Conservation (phyloP, 1,140 invertebrate species). For the Delia radicum region DNA sequence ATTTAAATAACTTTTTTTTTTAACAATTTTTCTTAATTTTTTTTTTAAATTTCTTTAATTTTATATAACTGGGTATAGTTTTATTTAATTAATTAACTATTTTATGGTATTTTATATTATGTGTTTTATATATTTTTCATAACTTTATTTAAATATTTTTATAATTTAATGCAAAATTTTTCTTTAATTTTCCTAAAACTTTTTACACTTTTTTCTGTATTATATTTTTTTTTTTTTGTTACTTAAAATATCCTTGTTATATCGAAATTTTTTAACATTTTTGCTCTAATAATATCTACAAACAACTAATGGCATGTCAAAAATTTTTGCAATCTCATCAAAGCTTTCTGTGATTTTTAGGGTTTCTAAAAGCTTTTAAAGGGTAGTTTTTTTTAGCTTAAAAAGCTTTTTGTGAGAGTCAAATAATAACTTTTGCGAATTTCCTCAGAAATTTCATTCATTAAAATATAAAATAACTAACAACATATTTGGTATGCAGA, state of each 20-base stretch:
- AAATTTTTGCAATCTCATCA: neutral
- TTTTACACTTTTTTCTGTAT: too few relatives aligned
- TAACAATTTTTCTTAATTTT: neutral
- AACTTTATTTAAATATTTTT: too few relatives aligned
- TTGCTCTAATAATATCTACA: slow-evolving; percentile 10
- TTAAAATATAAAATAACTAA: too few relatives aligned
- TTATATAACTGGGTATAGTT: neutral
- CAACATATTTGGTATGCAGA: too few relatives aligned
- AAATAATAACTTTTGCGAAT: too few relatives aligned
- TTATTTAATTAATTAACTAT: neutral
- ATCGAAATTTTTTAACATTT: neutral
- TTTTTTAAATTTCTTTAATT: neutral
- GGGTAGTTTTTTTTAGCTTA: neutral
- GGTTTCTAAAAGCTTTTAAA: neutral
- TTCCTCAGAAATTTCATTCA: too few relatives aligned
- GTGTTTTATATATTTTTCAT: neutral
- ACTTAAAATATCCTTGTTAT: neutral
- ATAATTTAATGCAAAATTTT: too few relatives aligned
- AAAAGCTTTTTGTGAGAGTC: neutral
- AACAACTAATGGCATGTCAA: slow-evolving; percentile 1
- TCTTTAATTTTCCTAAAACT: too few relatives aligned
- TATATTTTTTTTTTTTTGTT: neutral
- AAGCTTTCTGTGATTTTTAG: slow-evolving; percentile 10
- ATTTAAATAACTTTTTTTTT: too few relatives aligned
- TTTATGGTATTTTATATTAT: neutral